A percentile compares a stretch with the other conserved stretches of the same genome.
Evolutionary conservation across 2,888 invertebrate species (phyloP).

Genomic region (Lasioglossum lativentre): DNA sequence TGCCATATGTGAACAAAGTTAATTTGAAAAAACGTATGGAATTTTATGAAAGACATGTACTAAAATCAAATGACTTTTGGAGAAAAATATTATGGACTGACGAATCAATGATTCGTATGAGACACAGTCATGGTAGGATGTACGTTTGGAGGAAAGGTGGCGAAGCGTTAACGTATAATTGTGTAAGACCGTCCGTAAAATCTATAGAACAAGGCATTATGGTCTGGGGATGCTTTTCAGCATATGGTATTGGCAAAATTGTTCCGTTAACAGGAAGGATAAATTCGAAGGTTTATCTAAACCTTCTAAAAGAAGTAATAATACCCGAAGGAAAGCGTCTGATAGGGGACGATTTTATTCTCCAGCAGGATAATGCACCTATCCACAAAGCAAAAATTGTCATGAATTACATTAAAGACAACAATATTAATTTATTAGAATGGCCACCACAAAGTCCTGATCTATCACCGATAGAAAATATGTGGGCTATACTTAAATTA

Average conservation of each 20-base stretch:
- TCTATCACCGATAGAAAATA: background rate
- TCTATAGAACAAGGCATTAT: too few relatives aligned
- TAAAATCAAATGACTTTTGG: background rate
- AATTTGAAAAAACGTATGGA: background rate
- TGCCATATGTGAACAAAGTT: background rate
- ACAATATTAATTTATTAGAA: background rate
- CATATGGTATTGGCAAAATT: too few relatives aligned
- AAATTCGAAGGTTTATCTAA: slow-evolving; percentile 7
- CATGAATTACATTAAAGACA: too few relatives aligned
- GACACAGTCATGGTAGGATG: background rate
- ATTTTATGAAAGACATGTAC: background rate
- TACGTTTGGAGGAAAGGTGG: too few relatives aligned
- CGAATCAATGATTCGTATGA: background rate
- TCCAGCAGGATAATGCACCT: slow-evolving; percentile 3
- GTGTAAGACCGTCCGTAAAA: too few relatives aligned
- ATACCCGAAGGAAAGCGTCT: background rate
- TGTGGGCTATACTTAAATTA: too few relatives aligned
- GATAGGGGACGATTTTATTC: slow-evolving; percentile 8
- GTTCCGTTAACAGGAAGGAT: background rate
- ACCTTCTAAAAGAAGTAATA: background rate
- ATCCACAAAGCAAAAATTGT: background rate
- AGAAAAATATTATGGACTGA: background rate
- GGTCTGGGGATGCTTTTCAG: too few relatives aligned
- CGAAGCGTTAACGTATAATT: background rate
- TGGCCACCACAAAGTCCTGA: slow-evolving; percentile 1